Base-by-base conservation (phyloP, 92 coral and sea anemone species). In the Meandrina meandrites region DNA sequence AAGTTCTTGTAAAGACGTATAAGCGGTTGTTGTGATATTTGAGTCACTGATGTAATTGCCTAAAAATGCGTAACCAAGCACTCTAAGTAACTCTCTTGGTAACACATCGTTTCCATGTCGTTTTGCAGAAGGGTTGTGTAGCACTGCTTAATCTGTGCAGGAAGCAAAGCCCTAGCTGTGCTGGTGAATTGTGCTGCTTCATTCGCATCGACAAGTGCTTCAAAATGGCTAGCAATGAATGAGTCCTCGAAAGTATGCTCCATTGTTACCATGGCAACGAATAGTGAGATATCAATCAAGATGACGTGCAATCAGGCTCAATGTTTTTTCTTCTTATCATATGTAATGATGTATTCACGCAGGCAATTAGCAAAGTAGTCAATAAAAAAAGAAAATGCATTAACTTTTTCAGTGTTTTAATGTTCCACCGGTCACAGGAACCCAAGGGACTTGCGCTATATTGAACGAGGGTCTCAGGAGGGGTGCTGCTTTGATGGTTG, bases 281-380 rank as follows among this genome's bases (percentile, higher is more conserved):
- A 15, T 83, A 83, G 87, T 68, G 27, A 53, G 79, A 73, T 82
- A 56, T 71, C 72, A 60, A 19, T 73, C 34, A 68, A 47, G 76
- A 45, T 72, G 68, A 53, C 42, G 66, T 72, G 80, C 87, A 83
- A 54, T 83, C 79, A 83, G 80, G 80, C 87, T 73, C 87, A 24
- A 16, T 68, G 11, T 34, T 66, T 80, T 80, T 40, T 15, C 53
- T 48, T 47, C 67, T 36, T 22, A 15, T 5, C 13, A 16, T 9
- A 57, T 9, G 9, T 58, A 57, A 35, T 79, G 1, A 34, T 36
- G 71, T 57, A 34, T 22, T 36, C n/a, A 7, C 32, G 83, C 72
- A 79, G 83, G 72, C 83, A 40, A 40, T 6, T 40, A 40, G 45
- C 45, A 40, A 40, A 40, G 45, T 40, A 40, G 45, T 40, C 45